A percentile compares a stretch with the other conserved stretches of the same genome.
Conservation (phyloP, 2,888 invertebrate genomes). For the Acrobasis consociella region DNA sequence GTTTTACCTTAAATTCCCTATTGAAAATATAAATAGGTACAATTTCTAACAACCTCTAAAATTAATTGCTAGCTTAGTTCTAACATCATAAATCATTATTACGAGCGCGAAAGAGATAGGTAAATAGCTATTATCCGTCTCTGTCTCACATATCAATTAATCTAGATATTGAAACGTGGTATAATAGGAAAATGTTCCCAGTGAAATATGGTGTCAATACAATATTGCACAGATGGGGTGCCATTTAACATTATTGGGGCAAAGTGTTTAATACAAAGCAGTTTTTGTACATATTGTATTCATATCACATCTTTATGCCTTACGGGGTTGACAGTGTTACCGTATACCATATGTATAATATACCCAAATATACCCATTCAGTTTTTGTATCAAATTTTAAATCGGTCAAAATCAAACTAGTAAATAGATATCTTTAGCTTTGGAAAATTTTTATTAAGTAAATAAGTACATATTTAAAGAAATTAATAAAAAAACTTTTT, state of each 20-base stretch:
- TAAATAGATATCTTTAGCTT: no score
- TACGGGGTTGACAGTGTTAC: neutral
- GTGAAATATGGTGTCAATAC: conserved; percentile 22
- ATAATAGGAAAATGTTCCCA: conserved; percentile 10
- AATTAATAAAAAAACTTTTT: no score
- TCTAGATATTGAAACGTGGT: conserved; percentile 16
- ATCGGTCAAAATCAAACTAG: no score
- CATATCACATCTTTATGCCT: neutral
- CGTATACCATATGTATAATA: no score
- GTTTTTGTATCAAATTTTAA: no score
- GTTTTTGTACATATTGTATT: neutral
- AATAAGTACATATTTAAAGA: no score
- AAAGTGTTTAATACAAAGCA: neutral
- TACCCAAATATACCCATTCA: no score
- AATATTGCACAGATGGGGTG: conserved; percentile 20
- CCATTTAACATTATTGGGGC: conserved; percentile 16
- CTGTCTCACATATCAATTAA: conserved; percentile 21
- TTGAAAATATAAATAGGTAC: neutral
- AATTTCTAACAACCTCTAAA: neutral
- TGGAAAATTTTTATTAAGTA: no score
- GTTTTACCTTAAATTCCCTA: no score
- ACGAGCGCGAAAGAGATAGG: neutral
- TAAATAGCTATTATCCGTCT: neutral
- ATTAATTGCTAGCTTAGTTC: conserved; percentile 1
- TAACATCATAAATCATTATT: neutral